Evolutionary conservation across 2,888 invertebrate species (phyloP).

Genomic region (Carterocephalus palaemon): DNA sequence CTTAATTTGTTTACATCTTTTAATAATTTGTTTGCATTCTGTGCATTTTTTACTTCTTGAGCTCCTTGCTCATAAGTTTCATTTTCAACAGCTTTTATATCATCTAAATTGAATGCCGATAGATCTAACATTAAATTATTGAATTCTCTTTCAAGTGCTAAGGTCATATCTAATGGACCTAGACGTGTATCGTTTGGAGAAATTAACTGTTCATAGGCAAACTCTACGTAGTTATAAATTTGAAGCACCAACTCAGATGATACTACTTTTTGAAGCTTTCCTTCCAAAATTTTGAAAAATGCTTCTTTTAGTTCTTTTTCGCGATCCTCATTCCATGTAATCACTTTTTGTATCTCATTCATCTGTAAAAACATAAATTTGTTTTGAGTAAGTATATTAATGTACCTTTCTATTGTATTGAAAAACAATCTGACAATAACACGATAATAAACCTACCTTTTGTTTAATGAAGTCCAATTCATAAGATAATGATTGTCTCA

Average conservation of each 20-base stretch:
- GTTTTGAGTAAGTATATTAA: constrained; percentile 16
- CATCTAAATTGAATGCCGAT: constrained; percentile 56
- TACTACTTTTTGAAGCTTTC: constrained; percentile 74
- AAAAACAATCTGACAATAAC: background rate
- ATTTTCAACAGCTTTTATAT: constrained; percentile 61
- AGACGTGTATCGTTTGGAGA: constrained; percentile 80
- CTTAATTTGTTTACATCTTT: constrained; percentile 65
- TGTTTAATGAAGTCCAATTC: constrained; percentile 58
- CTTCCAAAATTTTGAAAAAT: constrained; percentile 58
- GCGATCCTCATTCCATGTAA: constrained; percentile 49
- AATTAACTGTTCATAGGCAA: constrained; percentile 81
- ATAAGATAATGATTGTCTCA: constrained; percentile 47
- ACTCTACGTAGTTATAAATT: constrained; percentile 81
- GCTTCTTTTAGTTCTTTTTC: constrained; percentile 59
- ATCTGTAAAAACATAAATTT: constrained; percentile 41
- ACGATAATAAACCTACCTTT: constrained; percentile 46
- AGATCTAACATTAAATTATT: constrained; percentile 62
- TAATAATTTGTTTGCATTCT: constrained; percentile 56
- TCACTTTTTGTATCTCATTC: constrained; percentile 50
- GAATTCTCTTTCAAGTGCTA: constrained; percentile 76
- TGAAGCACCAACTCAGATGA: constrained; percentile 80
- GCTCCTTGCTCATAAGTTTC: constrained; percentile 56
- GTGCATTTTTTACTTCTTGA: constrained; percentile 55
- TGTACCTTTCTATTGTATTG: background rate
- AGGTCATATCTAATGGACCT: constrained; percentile 79